Conservation (phyloP, 1,140 invertebrate genomes). For the Apis dorsata region DNA sequence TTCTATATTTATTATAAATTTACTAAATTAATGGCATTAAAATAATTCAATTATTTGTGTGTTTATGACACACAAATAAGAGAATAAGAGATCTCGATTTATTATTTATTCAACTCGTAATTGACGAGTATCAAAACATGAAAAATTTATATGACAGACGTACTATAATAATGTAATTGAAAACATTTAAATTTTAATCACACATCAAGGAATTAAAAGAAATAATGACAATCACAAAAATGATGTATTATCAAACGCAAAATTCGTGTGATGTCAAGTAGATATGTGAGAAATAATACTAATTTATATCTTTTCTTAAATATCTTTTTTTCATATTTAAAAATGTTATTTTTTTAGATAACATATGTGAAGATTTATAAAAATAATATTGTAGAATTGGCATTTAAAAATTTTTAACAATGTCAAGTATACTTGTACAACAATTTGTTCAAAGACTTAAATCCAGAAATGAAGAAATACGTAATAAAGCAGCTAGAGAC, state of each 20-base stretch:
- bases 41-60: not conserved
- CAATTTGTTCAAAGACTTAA: slow-evolving; percentile 93
- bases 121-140: slow-evolving; percentile 29
- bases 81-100: too few relatives aligned
- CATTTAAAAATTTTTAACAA: slow-evolving; percentile 60
- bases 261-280: slow-evolving; percentile 46
- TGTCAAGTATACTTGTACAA: slow-evolving; percentile 84
- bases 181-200: not conserved
- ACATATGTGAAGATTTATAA: not conserved
- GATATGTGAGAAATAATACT: not conserved
- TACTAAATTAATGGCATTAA: slow-evolving; percentile 14
- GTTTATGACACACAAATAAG: not conserved
- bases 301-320: not conserved
- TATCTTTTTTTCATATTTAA: not conserved
- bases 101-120: not conserved
- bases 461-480: slow-evolving; percentile 91
- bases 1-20: slow-evolving; percentile 1
- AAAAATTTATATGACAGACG: slow-evolving; percentile 26
- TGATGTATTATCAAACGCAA: not conserved
- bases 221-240: slow-evolving; percentile 7
- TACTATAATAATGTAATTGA: slow-evolving; percentile 7
- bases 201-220: not conserved
- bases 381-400: slow-evolving; percentile 1
- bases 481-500: slow-evolving; percentile 92
- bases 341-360: not conserved